These are phyloP conservation scores for Heliconius eleuchia DNA, from an alignment of 1,140 invertebrate species.

Conservation along the genomic window DNA sequence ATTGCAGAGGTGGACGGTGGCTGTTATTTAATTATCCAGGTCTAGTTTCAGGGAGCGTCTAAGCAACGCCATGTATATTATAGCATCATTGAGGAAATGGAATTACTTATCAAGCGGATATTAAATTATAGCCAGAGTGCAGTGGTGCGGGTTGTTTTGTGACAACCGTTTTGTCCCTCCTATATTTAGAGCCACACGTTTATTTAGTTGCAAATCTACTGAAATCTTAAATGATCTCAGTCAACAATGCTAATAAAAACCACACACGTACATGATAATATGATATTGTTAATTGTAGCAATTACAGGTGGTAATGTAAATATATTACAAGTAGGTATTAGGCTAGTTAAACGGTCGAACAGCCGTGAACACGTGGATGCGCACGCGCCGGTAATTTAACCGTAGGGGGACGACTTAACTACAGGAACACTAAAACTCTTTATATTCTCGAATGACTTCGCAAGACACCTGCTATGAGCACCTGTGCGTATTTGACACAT, in stretches of 20 bases:
- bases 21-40: slow-evolving; percentile 46
- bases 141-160: slow-evolving; percentile 71
- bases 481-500: slow-evolving; percentile 20
- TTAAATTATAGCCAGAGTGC: slow-evolving; percentile 73
- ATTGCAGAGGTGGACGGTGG: slow-evolving; percentile 36
- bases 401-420: slow-evolving; percentile 31
- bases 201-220: background rate
- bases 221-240: background rate
- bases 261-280: background rate
- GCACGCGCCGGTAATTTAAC: slow-evolving; percentile 58
- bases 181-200: background rate
- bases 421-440: slow-evolving; percentile 20
- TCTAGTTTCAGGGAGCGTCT: slow-evolving; percentile 25
- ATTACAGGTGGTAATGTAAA: slow-evolving; percentile 36
- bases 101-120: slow-evolving; percentile 74
- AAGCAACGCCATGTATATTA: slow-evolving; percentile 34
- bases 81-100: slow-evolving; percentile 60
- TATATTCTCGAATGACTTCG: slow-evolving; percentile 29
- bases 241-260: background rate
- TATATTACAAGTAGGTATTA: slow-evolving; percentile 21
- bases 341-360: slow-evolving; percentile 34
- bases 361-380: slow-evolving; percentile 54
- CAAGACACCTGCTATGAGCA: slow-evolving; percentile 29
- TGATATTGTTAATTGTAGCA: slow-evolving; percentile 10
- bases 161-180: slow-evolving; percentile 14